Conservation (phyloP, 2,113 vertebrate genomes). For the Nibea albiflora region DNA sequence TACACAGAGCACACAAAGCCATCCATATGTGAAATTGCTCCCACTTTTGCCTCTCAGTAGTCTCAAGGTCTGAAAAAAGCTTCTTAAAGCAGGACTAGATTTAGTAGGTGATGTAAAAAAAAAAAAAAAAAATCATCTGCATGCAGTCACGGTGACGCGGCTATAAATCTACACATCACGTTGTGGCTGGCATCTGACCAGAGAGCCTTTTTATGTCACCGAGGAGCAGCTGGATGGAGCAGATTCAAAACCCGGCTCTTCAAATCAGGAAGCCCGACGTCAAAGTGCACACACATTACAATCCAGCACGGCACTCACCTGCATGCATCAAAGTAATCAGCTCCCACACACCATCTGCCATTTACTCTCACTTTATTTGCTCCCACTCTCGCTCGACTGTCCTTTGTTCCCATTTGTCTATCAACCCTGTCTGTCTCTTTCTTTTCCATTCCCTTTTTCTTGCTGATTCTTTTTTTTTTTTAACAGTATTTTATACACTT, state of each 20-base stretch:
- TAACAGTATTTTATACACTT: background rate
- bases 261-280: slow-evolving; percentile 18
- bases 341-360: slow-evolving; percentile 40
- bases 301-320: slow-evolving; percentile 30
- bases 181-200: too few species aligned
- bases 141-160: background rate
- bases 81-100: background rate
- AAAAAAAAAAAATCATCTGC: background rate
- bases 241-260: background rate
- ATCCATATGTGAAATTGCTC: background rate
- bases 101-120: background rate
- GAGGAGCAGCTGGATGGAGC: slow-evolving; percentile 11
- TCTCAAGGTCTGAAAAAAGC: slow-evolving; percentile 1
- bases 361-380: slow-evolving; percentile 27
- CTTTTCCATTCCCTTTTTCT: background rate
- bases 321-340: slow-evolving; percentile 33
- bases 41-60: background rate
- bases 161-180: background rate
- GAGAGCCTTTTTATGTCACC: background rate
- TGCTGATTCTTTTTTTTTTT: background rate
- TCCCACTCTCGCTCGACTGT: background rate
- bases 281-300: slow-evolving; percentile 35
- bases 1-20: background rate
- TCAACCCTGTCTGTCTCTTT: slow-evolving; percentile 4
- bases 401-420: slow-evolving; percentile 18